Conservation (phyloP, 2,113 vertebrate genomes). For the Salvelinus sp. region DNA sequence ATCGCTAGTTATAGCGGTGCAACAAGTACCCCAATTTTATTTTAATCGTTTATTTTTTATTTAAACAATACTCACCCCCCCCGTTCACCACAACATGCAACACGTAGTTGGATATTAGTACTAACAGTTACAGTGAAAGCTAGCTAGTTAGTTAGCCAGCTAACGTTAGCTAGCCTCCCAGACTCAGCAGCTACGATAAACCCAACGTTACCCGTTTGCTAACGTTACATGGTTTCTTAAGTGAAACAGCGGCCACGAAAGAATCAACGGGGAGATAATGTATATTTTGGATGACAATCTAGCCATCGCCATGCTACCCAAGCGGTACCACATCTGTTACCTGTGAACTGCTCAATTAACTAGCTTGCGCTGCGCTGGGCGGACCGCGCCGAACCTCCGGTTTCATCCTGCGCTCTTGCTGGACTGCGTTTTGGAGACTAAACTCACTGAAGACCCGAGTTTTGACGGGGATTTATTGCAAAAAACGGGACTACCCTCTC, state of each 20-base stretch:
- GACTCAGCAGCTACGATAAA: constrained; percentile 26
- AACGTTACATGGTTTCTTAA: background rate
- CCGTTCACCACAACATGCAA: constrained; percentile 20
- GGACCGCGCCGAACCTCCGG: constrained; percentile 21
- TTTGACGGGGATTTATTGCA: constrained; percentile 25
- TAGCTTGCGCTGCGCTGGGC: constrained; percentile 23
- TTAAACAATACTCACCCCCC: constrained; percentile 20
- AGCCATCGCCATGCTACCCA: constrained; percentile 1
- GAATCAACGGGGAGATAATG: constrained; percentile 1
- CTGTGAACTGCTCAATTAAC: constrained; percentile 4
- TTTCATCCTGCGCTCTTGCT: constrained; percentile 27
- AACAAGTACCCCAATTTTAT: constrained; percentile 41
- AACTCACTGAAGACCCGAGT: constrained; percentile 37
- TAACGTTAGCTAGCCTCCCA: constrained; percentile 53
- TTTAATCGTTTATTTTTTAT: constrained; percentile 36
- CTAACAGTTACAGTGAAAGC: constrained; percentile 57
- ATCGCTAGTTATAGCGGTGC: constrained; percentile 57
- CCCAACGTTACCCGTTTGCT: background rate
- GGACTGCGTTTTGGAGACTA: constrained; percentile 19
- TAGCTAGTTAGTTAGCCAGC: constrained; percentile 63
- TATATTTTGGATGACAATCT: background rate
- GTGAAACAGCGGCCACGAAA: constrained; percentile 1
- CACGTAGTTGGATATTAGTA: constrained; percentile 19
- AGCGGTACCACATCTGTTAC: constrained; percentile 2
- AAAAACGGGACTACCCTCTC: constrained; percentile 10